Evolutionary conservation across 1,140 invertebrate genomes (phyloP).

Genomic region (Lepidurus couesii): DNA sequence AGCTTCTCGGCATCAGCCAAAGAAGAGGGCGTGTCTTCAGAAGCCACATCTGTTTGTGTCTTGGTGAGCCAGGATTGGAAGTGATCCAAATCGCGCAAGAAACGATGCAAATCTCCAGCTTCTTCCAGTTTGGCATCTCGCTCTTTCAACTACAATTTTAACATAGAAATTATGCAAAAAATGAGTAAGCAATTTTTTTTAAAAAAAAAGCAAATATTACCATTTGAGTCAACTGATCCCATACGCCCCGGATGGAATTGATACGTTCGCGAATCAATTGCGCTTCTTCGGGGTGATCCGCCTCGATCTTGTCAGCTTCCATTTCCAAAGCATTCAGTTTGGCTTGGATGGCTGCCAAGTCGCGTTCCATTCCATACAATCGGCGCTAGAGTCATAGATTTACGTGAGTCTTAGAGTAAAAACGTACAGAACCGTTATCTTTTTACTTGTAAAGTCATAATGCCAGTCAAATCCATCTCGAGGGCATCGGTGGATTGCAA

Average conservation of each 20-base stretch:
- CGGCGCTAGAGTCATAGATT: slow-evolving; percentile 54
- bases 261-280: slow-evolving; percentile 85
- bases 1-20: slow-evolving; percentile 94
- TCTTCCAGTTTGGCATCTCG: slow-evolving; percentile 97
- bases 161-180: neutral
- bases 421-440: slow-evolving; percentile 34
- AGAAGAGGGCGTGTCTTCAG: slow-evolving; percentile 94
- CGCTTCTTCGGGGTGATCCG: slow-evolving; percentile 93
- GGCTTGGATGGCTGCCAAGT: slow-evolving; percentile 95
- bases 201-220: slow-evolving; percentile 44
- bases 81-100: slow-evolving; percentile 97
- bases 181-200: slow-evolving; percentile 11
- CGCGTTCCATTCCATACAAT: slow-evolving; percentile 95
- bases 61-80: slow-evolving; percentile 98
- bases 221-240: slow-evolving; percentile 96
- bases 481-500: slow-evolving; percentile 89
- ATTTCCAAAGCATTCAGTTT: slow-evolving; percentile 87
- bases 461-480: slow-evolving; percentile 89
- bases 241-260: slow-evolving; percentile 80
- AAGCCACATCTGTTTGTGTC: slow-evolving; percentile 95
- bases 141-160: slow-evolving; percentile 54
- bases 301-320: slow-evolving; percentile 85
- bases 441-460: slow-evolving; percentile 63
- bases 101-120: slow-evolving; percentile 95
- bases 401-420: slow-evolving; percentile 23